These are phyloP conservation scores for Fratercula arctica DNA, from an alignment of 2,797 vertebrate genomes.

Conservation along the genomic window DNA sequence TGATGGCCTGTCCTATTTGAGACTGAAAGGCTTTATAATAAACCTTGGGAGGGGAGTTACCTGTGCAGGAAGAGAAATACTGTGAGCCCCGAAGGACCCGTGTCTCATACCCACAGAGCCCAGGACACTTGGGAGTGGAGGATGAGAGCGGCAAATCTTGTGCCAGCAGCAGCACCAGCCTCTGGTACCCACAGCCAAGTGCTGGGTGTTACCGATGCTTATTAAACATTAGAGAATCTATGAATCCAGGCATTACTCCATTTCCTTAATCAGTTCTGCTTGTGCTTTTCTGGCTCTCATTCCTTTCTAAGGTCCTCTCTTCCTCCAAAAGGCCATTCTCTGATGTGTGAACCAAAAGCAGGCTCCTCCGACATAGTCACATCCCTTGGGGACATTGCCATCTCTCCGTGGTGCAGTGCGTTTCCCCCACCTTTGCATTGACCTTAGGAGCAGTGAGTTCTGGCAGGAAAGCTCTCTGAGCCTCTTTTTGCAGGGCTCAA, in stretches of 20 bases:
- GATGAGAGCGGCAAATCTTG: not conserved
- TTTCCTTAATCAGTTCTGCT: not conserved
- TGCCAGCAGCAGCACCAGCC: not conserved
- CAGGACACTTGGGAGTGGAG: not conserved
- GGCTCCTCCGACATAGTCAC: not conserved
- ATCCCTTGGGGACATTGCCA: not conserved
- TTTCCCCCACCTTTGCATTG: not conserved
- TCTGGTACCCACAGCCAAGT: not conserved
- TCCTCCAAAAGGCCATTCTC: not conserved
- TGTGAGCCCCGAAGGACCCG: rapidly evolving
- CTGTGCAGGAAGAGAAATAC: not conserved
- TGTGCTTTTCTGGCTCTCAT: not conserved
- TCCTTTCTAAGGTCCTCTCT: not conserved
- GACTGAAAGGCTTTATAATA: not conserved
- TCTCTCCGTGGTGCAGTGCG: rapidly evolving
- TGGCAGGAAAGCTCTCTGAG: not conserved
- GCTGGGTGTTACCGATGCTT: not conserved
- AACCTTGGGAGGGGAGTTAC: not conserved
- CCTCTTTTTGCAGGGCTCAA: not conserved
- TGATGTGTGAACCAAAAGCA: not conserved
- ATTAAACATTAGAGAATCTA: not conserved
- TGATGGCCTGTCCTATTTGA: rapidly evolving
- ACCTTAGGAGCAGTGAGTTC: not conserved
- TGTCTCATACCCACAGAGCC: not conserved
- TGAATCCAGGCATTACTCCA: not conserved